Percentiles rank a stretch among this genome's conserved stretches.
Conservation (phyloP, 2,113 vertebrate genomes). For the Rhadina sibilatrix region DNA sequence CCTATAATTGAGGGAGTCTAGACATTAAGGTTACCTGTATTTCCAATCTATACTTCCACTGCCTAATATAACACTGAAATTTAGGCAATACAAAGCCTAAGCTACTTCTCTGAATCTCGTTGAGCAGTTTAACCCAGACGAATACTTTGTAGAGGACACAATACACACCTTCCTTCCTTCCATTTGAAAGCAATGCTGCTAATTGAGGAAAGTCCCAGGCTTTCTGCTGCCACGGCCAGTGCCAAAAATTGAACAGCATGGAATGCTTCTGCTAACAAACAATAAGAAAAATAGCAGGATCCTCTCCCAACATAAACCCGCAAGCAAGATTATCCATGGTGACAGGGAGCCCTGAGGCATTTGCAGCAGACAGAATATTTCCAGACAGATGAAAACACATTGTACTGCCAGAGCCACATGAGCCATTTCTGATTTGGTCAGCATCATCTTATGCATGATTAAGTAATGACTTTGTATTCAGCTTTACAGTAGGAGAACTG, state of each 20-base stretch:
- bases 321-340: background rate
- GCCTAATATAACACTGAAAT: background rate
- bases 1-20: background rate
- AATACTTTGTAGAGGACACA: background rate
- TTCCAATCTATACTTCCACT: background rate
- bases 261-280: background rate
- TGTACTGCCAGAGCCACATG: conserved; percentile 35
- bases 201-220: background rate
- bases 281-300: background rate
- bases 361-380: conserved; percentile 20
- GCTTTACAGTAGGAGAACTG: background rate
- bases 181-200: background rate
- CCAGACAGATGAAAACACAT: conserved; percentile 49
- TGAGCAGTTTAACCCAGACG: background rate
- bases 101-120: background rate
- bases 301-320: background rate
- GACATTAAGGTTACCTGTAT: background rate
- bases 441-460: conserved; percentile 52
- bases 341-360: background rate
- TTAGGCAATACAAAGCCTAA: background rate
- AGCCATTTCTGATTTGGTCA: conserved; percentile 30
- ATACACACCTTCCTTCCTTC: background rate
- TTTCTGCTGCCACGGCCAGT: background rate
- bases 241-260: background rate
- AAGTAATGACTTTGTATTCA: conserved; percentile 33